Evolutionary conservation across 2,888 invertebrate species (phyloP).

Genomic region (Portevinia maculata): DNA sequence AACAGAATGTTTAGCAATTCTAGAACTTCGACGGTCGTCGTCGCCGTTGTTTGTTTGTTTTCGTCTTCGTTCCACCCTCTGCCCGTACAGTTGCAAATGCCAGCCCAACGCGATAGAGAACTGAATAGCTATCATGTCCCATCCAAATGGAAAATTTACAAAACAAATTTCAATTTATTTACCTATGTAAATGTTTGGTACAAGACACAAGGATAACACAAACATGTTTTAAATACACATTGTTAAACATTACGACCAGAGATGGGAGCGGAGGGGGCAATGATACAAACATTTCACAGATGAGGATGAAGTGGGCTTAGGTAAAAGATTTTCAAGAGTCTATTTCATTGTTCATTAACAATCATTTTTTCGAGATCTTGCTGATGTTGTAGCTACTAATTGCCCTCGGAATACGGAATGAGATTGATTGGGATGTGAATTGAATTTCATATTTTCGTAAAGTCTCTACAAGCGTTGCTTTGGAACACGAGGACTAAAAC

Average conservation of each 20-base stretch:
- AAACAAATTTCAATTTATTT: slow-evolving; percentile 74
- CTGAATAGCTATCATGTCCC: slow-evolving; percentile 63
- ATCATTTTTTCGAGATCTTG: slow-evolving; percentile 14
- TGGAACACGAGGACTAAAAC: too few relatives aligned
- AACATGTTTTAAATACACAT: slow-evolving; percentile 68
- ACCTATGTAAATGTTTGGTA: slow-evolving; percentile 73
- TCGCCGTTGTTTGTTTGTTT: slow-evolving; percentile 64
- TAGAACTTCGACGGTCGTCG: slow-evolving; percentile 64
- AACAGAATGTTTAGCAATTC: slow-evolving; percentile 69
- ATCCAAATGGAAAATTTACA: slow-evolving; percentile 71
- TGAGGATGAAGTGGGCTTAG: slow-evolving; percentile 32
- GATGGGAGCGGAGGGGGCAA: not conserved
- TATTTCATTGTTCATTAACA: slow-evolving; percentile 66
- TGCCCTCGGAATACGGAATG: slow-evolving; percentile 49
- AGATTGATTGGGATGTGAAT: slow-evolving; percentile 54
- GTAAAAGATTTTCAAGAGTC: slow-evolving; percentile 40
- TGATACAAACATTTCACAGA: not conserved
- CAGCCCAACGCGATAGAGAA: not conserved
- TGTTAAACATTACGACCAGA: slow-evolving; percentile 60
- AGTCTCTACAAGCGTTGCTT: too few relatives aligned
- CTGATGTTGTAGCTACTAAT: slow-evolving; percentile 39
- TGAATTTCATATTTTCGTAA: slow-evolving; percentile 38
- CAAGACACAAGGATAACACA: slow-evolving; percentile 69
- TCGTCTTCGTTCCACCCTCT: slow-evolving; percentile 27
- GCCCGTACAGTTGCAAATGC: not conserved